Conservation (phyloP, 1,140 invertebrate species). For the Gryllus bimaculatus region DNA sequence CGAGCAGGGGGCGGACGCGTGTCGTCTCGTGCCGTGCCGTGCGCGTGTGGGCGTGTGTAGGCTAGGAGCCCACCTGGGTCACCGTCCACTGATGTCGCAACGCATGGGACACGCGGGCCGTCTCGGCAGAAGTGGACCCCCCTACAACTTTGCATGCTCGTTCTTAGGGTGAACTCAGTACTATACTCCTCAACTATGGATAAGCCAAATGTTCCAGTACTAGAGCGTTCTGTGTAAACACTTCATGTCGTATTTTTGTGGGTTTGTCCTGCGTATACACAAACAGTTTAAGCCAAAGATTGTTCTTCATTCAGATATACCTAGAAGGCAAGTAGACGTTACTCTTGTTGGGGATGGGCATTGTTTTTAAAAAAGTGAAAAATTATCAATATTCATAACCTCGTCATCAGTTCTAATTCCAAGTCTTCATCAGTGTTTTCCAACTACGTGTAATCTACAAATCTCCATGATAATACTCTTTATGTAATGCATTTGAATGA, state of each 20-base stretch:
- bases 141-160: not conserved
- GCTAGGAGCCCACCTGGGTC: too few species aligned
- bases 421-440: not conserved
- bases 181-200: not conserved
- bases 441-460: conserved; percentile 2
- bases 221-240: not conserved
- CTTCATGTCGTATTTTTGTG: not conserved
- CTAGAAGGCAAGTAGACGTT: not conserved
- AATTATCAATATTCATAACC: not conserved
- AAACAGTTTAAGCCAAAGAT: conserved; percentile 1
- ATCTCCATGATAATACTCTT: not conserved
- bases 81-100: too few species aligned
- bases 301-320: not conserved
- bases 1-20: not conserved
- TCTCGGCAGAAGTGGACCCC: not conserved
- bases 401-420: not conserved
- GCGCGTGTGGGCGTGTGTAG: too few species aligned
- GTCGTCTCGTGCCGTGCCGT: too few species aligned
- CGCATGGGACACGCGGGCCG: too few species aligned
- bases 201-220: not conserved
- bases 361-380: not conserved
- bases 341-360: conserved; percentile 12
- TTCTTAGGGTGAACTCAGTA: not conserved
- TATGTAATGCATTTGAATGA: not conserved
- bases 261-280: not conserved